These are phyloP conservation scores for Teleogryllus oceanicus DNA, from an alignment of 2,888 invertebrate species.

Conservation along the genomic window DNA sequence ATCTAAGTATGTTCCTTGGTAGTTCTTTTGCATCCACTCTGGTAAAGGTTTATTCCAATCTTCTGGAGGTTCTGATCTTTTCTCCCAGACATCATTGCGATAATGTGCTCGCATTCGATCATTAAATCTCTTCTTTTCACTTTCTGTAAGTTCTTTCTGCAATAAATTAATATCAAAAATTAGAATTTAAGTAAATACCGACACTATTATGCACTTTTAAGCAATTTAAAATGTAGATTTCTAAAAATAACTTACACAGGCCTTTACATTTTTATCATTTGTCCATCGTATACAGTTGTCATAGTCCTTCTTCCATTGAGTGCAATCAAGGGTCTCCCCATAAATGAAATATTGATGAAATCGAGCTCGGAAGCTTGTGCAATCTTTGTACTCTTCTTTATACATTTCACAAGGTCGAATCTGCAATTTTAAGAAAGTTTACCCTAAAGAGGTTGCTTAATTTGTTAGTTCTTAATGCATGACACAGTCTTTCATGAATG, in stretches of 20 bases:
- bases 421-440: slow-evolving; percentile 50
- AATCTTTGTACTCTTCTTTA: slow-evolving; percentile 76
- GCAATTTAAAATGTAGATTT: too few relatives aligned
- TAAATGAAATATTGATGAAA: slow-evolving; percentile 84
- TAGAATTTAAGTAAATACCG: not conserved
- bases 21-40: slow-evolving; percentile 65
- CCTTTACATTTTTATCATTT: slow-evolving; percentile 57
- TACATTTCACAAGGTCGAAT: slow-evolving; percentile 76
- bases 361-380: slow-evolving; percentile 67
- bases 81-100: slow-evolving; percentile 75
- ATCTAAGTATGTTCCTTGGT: slow-evolving; percentile 64
- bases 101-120: slow-evolving; percentile 65
- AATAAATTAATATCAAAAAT: slow-evolving; percentile 34
- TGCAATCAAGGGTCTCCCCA: slow-evolving; percentile 71
- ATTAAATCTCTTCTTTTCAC: slow-evolving; percentile 64
- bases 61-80: slow-evolving; percentile 67
- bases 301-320: slow-evolving; percentile 74
- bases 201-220: not conserved
- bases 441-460: too few relatives aligned
- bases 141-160: slow-evolving; percentile 63
- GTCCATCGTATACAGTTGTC: slow-evolving; percentile 70
- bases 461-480: too few relatives aligned
- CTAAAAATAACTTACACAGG: slow-evolving; percentile 58
- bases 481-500: too few relatives aligned
- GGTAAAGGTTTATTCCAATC: slow-evolving; percentile 82